Percentiles rank a stretch among this genome's conserved stretches.
These are phyloP conservation scores for Drosophila sechellia DNA, from an alignment of 1,140 invertebrate species.

Conservation along the genomic window DNA sequence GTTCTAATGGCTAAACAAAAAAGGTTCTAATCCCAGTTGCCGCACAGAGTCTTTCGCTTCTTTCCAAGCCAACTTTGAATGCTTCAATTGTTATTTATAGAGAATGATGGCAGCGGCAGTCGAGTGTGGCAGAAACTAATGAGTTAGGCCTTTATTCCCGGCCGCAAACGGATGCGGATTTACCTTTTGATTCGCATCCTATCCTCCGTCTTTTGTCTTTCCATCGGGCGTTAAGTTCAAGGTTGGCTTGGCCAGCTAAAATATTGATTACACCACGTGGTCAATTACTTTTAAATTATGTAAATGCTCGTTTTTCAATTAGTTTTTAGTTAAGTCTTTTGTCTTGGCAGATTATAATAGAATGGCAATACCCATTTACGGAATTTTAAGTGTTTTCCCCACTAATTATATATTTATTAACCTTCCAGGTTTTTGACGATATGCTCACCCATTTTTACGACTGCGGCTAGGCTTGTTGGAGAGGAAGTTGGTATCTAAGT, in stretches of 20 bases:
- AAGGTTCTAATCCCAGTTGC: conserved; percentile 61
- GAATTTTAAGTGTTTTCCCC: conserved; percentile 18
- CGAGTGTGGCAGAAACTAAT: conserved; percentile 72
- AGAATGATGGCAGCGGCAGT: conserved; percentile 69
- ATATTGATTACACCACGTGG: conserved; percentile 70
- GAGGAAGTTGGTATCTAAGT: conserved; percentile 26
- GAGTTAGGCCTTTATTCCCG: conserved; percentile 58
- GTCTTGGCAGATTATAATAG: conserved; percentile 47
- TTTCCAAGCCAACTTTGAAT: conserved; percentile 45
- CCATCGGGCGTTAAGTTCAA: conserved; percentile 54
- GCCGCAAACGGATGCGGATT: conserved; percentile 42
- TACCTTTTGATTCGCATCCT: conserved; percentile 59
- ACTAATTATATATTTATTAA: conserved; percentile 24
- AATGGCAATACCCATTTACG: conserved; percentile 23
- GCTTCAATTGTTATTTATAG: conserved; percentile 83
- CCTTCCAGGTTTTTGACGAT: conserved; percentile 9
- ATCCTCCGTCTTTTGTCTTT: conserved; percentile 35
- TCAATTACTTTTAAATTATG: conserved; percentile 79
- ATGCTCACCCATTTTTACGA: conserved; percentile 17
- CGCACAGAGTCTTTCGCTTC: conserved; percentile 49
- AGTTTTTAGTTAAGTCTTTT: conserved; percentile 61
- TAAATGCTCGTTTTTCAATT: conserved; percentile 75
- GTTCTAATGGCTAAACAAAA: conserved; percentile 65
- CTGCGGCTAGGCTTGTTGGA: not conserved
- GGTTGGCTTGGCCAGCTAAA: conserved; percentile 55